A percentile compares a stretch with the other conserved stretches of the same genome.
Evolutionary conservation across 2,113 vertebrate genomes (phyloP).

Genomic region (Ageneiosus marmoratus): DNA sequence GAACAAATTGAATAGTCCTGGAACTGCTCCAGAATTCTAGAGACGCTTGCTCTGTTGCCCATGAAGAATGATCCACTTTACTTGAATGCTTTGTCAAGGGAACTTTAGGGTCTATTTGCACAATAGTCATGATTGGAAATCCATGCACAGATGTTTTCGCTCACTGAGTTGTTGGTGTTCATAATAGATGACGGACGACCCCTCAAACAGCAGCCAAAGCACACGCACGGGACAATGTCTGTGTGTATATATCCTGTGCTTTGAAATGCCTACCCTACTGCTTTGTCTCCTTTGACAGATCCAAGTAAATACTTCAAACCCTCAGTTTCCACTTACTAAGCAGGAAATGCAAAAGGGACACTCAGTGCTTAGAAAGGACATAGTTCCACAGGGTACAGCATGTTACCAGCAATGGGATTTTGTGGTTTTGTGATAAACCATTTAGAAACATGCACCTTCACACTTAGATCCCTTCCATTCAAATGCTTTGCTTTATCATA

Average conservation of each 20-base stretch:
- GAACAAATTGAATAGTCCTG: conserved; percentile 48
- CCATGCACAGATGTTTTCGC: conserved; percentile 55
- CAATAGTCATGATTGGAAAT: conserved; percentile 49
- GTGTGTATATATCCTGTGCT: conserved; percentile 64
- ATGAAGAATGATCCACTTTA: conserved; percentile 57
- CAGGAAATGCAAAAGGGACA: conserved; percentile 29
- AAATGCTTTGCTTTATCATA: not conserved
- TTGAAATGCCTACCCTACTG: conserved; percentile 59
- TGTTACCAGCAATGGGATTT: conserved; percentile 19
- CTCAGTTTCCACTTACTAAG: conserved; percentile 45
- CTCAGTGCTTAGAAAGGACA: conserved; percentile 11
- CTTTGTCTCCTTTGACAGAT: conserved; percentile 63
- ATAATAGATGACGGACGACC: conserved; percentile 54
- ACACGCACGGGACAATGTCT: conserved; percentile 52
- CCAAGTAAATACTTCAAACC: conserved; percentile 49
- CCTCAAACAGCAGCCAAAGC: conserved; percentile 38
- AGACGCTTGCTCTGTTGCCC: conserved; percentile 13
- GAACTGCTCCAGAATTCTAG: conserved; percentile 3
- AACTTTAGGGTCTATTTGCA: conserved; percentile 59
- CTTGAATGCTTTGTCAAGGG: conserved; percentile 44
- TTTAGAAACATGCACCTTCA: not conserved
- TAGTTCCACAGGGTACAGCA: not conserved
- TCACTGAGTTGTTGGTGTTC: conserved; percentile 48
- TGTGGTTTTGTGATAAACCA: conserved; percentile 11
- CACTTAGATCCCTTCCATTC: not conserved